Conservation (phyloP, 2,797 vertebrate genomes). For the Fistularia commersonii region DNA sequence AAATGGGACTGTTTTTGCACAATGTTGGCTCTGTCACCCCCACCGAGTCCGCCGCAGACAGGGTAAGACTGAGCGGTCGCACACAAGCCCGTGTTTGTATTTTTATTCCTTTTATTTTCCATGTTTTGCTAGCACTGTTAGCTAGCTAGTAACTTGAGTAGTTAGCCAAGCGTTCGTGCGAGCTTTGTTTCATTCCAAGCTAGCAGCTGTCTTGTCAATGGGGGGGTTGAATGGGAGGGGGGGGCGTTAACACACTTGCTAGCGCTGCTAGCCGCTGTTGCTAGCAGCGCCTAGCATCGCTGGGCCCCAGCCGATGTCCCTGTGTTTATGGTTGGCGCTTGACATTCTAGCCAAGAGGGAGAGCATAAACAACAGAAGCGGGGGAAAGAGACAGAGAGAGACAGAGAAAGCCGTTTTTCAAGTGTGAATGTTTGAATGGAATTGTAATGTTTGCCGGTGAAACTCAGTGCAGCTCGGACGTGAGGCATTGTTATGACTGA, state of each 20-base stretch:
- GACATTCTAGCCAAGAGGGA: slow-evolving; percentile 26
- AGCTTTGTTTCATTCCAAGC: too few relatives aligned
- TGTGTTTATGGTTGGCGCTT: slow-evolving; percentile 36
- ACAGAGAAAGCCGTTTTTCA: too few relatives aligned
- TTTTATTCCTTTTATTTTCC: too few relatives aligned
- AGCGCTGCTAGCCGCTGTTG: slow-evolving; percentile 13
- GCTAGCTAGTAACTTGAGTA: slow-evolving; percentile 20
- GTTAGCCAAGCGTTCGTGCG: slow-evolving; percentile 1
- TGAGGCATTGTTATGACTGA: too few relatives aligned
- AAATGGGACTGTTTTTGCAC: slow-evolving; percentile 78
- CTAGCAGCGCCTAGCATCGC: slow-evolving; percentile 3
- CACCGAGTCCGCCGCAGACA: slow-evolving; percentile 63
- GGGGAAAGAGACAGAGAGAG: slow-evolving; percentile 2
- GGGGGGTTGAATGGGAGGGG: too few relatives aligned
- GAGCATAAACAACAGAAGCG: slow-evolving; percentile 21
- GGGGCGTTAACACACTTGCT: slow-evolving; percentile 4
- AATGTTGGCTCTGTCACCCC: slow-evolving; percentile 68
- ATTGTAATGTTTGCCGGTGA: too few relatives aligned
- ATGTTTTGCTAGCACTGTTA: slow-evolving; percentile 8
- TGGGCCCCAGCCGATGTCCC: background rate
- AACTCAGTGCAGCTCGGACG: too few relatives aligned
- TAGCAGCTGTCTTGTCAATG: too few relatives aligned
- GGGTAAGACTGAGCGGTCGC: slow-evolving; percentile 64
- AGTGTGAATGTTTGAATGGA: too few relatives aligned
- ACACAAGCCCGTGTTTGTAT: slow-evolving; percentile 20